A percentile compares a stretch with the other conserved stretches of the same genome.
Conservation (phyloP, 2,888 invertebrate genomes). For the Drepanosiphum platanoidis region DNA sequence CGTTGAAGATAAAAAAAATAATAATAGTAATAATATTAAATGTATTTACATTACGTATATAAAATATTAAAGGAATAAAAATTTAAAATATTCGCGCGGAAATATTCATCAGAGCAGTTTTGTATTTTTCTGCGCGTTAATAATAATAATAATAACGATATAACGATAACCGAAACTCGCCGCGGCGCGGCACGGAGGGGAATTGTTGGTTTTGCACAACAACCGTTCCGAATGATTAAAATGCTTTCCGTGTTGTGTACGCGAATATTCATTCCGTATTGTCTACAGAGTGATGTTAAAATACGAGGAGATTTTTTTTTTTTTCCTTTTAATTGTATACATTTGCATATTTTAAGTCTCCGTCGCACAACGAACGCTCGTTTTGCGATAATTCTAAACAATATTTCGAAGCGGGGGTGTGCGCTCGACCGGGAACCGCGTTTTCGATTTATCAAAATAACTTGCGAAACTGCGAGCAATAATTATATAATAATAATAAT, state of each 20-base stretch:
- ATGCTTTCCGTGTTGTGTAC: neutral
- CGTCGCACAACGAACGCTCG: neutral
- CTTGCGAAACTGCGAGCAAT: neutral
- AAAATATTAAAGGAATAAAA: too few species aligned
- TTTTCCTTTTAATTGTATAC: conserved; percentile 33
- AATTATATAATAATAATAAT: neutral
- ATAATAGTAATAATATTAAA: too few species aligned
- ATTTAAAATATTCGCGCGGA: conserved; percentile 2
- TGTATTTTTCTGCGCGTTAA: neutral
- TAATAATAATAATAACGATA: neutral
- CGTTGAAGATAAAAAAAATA: neutral
- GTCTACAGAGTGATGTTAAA: neutral
- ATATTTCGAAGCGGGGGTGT: neutral
- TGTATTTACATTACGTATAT: too few species aligned
- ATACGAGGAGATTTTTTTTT: conserved; percentile 9
- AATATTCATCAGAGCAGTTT: conserved; percentile 12
- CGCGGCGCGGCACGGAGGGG: neutral
- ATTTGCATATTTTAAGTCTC: conserved; percentile 21
- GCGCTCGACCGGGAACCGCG: neutral
- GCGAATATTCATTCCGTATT: neutral
- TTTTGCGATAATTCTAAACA: neutral
- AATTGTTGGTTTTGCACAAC: conserved; percentile 11
- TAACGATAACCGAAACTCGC: neutral
- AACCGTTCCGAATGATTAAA: conserved; percentile 32
- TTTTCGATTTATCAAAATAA: neutral